These are phyloP conservation scores for Caradrina kadenii DNA, from an alignment of 2,888 invertebrate species.

Conservation along the genomic window DNA sequence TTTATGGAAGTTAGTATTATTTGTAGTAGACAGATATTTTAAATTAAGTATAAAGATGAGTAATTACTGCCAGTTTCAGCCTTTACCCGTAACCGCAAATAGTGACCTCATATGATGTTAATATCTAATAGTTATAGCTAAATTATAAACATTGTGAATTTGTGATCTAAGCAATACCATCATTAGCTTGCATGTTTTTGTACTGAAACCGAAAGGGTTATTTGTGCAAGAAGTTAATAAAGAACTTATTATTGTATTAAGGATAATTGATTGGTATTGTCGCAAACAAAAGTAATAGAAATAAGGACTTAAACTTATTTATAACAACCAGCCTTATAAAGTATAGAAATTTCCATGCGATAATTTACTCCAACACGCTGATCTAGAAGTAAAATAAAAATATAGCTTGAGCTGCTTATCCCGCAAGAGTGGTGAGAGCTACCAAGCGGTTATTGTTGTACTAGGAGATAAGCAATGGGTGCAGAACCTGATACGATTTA, in stretches of 20 bases:
- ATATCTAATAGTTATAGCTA: constrained; percentile 61
- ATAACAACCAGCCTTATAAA: constrained; percentile 53
- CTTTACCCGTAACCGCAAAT: constrained; percentile 67
- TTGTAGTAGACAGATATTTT: constrained; percentile 55
- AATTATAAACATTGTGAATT: constrained; percentile 62
- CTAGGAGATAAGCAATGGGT: constrained; percentile 46
- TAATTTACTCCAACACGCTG: constrained; percentile 17
- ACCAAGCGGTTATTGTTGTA: constrained; percentile 52
- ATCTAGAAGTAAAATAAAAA: constrained; percentile 21
- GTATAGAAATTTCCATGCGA: constrained; percentile 44
- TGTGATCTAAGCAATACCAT: constrained; percentile 55
- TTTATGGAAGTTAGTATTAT: constrained; percentile 61
- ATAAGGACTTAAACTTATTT: constrained; percentile 51
- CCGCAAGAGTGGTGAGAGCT: constrained; percentile 8
- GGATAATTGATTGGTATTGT: constrained; percentile 53
- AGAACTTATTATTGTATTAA: constrained; percentile 48
- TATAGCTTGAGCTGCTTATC: constrained; percentile 24
- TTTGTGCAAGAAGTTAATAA: constrained; percentile 49
- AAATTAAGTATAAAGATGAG: constrained; percentile 54
- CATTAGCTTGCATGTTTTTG: constrained; percentile 51
- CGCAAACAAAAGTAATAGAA: constrained; percentile 48
- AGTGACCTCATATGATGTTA: constrained; percentile 65
- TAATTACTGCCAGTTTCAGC: constrained; percentile 75
- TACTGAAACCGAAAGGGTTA: constrained; percentile 32
- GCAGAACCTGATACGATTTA: constrained; percentile 20